These are phyloP conservation scores for Stegodyphus dumicola DNA, from an alignment of 1,140 invertebrate species.

Conservation along the genomic window DNA sequence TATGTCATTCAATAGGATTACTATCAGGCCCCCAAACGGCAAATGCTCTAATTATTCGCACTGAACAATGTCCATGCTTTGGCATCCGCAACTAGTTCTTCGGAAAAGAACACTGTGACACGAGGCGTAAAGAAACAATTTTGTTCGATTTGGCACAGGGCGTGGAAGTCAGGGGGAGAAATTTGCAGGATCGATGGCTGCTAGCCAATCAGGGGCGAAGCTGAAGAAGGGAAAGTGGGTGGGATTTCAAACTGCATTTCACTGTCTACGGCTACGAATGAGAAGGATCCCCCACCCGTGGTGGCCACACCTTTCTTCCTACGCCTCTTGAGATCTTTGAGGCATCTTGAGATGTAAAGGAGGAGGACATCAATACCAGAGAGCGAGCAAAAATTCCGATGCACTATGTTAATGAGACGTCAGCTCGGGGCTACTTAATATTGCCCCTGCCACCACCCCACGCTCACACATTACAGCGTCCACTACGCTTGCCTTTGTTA, in stretches of 20 bases:
- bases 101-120: slow-evolving; percentile 32
- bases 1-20: too few species aligned
- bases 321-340: slow-evolving; percentile 27
- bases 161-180: slow-evolving; percentile 18
- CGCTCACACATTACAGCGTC: too few species aligned
- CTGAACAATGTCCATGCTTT: background rate
- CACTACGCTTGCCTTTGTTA: slow-evolving; percentile 19
- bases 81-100: background rate
- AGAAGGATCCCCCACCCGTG: slow-evolving; percentile 18
- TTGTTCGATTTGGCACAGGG: slow-evolving; percentile 30
- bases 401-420: slow-evolving; percentile 48
- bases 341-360: slow-evolving; percentile 24
- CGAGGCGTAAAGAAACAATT: slow-evolving; percentile 34
- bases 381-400: slow-evolving; percentile 36
- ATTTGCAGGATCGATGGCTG: slow-evolving; percentile 32
- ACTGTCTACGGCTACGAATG: slow-evolving; percentile 21
- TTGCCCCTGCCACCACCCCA: slow-evolving; percentile 15
- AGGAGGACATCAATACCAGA: slow-evolving; percentile 22
- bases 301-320: slow-evolving; percentile 45
- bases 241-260: slow-evolving; percentile 12
- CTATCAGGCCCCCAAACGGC: background rate
- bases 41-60: slow-evolving; percentile 9
- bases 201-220: slow-evolving; percentile 40
- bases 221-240: slow-evolving; percentile 49
- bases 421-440: slow-evolving; percentile 36